Evolutionary conservation across 2,797 vertebrate species (phyloP).

Genomic region (Halcyon leucocephala): DNA sequence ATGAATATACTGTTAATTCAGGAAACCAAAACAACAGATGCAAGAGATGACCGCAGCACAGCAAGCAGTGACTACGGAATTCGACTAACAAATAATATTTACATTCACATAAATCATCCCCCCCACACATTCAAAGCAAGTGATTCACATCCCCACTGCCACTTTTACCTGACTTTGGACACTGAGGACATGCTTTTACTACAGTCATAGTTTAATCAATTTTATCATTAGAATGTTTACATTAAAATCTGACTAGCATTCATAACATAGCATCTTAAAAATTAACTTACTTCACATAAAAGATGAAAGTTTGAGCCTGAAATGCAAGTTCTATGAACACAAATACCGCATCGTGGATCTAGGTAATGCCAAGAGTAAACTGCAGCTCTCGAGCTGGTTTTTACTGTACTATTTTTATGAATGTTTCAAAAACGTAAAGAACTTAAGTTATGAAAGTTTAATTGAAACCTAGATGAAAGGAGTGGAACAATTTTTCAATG

Average conservation of each 20-base stretch:
- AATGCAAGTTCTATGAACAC: neutral
- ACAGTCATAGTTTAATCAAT: neutral
- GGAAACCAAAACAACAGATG: conserved; percentile 46
- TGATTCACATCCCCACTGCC: neutral
- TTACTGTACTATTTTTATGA: neutral
- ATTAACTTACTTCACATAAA: neutral
- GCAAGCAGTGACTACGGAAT: neutral
- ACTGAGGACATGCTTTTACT: neutral
- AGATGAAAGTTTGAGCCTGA: neutral
- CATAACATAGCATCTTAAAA: neutral
- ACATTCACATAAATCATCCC: neutral
- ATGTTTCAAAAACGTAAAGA: neutral
- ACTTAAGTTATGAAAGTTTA: neutral
- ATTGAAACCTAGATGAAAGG: neutral
- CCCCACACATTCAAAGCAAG: neutral
- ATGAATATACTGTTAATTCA: conserved; percentile 49
- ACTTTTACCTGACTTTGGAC: conserved; percentile 9
- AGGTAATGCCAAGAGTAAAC: neutral
- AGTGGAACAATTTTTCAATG: neutral
- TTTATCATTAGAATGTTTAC: neutral
- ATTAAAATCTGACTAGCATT: neutral
- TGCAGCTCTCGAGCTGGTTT: neutral
- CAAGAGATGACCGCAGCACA: conserved; percentile 2
- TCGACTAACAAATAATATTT: conserved; percentile 55
- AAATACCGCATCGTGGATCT: neutral